Evolutionary conservation across 2,797 vertebrate genomes (phyloP).

Genomic region (Thripadectes ignobilis): DNA sequence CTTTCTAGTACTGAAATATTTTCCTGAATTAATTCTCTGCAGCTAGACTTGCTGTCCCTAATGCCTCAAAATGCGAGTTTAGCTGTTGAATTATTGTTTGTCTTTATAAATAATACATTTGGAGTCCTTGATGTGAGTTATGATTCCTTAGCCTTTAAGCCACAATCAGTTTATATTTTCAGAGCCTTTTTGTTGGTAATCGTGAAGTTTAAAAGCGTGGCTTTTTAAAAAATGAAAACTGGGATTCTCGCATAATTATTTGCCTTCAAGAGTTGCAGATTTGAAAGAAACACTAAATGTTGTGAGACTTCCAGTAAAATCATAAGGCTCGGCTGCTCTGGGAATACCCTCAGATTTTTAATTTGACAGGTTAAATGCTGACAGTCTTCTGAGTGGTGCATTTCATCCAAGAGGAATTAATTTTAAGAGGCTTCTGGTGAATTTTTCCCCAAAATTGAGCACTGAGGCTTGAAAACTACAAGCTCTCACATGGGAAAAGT

Average conservation of each 20-base stretch:
- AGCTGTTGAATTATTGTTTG: not conserved
- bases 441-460: not conserved
- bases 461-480: not conserved
- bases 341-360: constrained; percentile 7
- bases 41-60: not conserved
- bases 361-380: constrained; percentile 19
- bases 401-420: not conserved
- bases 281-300: not conserved
- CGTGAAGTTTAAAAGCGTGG: not conserved
- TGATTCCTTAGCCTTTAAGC: not conserved
- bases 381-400: not conserved
- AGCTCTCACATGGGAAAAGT: not conserved
- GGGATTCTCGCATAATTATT: not conserved
- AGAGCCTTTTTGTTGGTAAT: not conserved
- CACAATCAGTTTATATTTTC: not conserved
- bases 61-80: not conserved
- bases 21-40: not conserved
- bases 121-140: not conserved
- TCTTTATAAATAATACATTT: constrained; percentile 1
- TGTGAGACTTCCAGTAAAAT: not conserved
- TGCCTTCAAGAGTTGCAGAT: not conserved
- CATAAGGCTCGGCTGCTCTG: not conserved
- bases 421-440: not conserved
- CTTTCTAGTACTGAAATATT: not conserved
- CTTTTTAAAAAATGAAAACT: not conserved